Evolutionary conservation across 2,113 vertebrate species (phyloP).

Genomic region (Talpa occidentalis): DNA sequence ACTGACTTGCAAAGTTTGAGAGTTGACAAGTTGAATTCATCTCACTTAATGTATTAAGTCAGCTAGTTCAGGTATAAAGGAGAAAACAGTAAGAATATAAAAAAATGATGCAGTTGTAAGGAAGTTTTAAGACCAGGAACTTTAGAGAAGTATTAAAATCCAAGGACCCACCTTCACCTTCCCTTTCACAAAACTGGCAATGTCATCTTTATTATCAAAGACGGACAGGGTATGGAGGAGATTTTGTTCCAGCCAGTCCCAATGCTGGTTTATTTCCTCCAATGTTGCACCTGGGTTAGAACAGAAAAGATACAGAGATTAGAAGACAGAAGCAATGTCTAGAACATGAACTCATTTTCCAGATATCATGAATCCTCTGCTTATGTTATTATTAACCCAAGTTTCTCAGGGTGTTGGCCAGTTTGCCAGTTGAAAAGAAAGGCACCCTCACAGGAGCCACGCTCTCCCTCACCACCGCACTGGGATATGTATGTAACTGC

Average conservation of each 20-base stretch:
- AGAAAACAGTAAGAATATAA: neutral
- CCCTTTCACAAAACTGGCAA: constrained; percentile 94
- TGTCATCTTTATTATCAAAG: constrained; percentile 98
- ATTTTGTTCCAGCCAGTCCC: constrained; percentile 97
- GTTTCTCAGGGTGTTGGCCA: neutral
- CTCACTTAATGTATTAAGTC: neutral
- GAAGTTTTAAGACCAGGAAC: neutral
- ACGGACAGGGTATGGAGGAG: constrained; percentile 95
- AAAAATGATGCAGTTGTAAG: neutral
- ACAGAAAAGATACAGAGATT: constrained; percentile 49
- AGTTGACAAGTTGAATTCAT: neutral
- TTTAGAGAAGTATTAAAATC: accelerated
- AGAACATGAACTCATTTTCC: neutral
- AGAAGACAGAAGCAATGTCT: constrained; percentile 10
- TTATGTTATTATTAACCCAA: no score
- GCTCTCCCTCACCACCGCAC: neutral
- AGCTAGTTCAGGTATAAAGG: neutral
- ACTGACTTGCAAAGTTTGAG: neutral
- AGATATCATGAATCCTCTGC: accelerated
- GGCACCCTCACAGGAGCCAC: accelerated
- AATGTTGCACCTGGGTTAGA: constrained; percentile 90
- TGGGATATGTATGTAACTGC: neutral
- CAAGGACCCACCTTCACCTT: constrained; percentile 93
- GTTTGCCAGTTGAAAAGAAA: neutral
- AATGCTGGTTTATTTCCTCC: constrained; percentile 96